phyloP scores from a whole-genome alignment of 2,797 vertebrate species.

The Crocodylus rhombifer region DNA sequence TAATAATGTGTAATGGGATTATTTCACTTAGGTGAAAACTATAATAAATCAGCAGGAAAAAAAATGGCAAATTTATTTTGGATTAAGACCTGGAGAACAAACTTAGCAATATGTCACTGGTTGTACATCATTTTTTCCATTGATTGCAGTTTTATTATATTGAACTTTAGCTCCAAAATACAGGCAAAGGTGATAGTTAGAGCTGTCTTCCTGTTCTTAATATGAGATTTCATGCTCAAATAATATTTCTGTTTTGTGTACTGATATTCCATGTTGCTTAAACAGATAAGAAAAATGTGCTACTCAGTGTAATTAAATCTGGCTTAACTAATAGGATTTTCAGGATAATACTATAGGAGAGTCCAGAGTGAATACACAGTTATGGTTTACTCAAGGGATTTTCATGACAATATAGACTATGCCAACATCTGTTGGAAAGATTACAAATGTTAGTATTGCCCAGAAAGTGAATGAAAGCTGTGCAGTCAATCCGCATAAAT shows the following conservation, averaged over 20 bases:
- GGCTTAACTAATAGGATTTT: fast-evolving
- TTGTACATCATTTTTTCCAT: background rate
- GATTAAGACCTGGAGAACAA: background rate
- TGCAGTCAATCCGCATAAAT: fast-evolving
- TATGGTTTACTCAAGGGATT: fast-evolving
- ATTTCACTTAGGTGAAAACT: background rate
- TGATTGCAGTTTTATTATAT: background rate
- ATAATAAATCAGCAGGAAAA: background rate
- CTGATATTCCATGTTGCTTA: background rate
- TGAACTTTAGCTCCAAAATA: background rate
- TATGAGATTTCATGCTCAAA: background rate
- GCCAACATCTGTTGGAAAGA: background rate
- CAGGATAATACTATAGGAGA: fast-evolving
- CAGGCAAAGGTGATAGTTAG: background rate
- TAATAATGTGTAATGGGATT: background rate
- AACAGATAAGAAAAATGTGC: background rate
- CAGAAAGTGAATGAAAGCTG: too few species aligned
- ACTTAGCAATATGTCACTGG: background rate
- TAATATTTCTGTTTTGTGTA: fast-evolving
- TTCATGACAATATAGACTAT: background rate
- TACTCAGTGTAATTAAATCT: background rate
- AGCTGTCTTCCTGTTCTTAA: fast-evolving
- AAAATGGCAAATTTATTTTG: background rate
- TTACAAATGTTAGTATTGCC: background rate
- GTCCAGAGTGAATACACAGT: too few species aligned